Evolutionary conservation across 2,113 vertebrate genomes (phyloP).

Genomic region (Dasypus novemcinctus): DNA sequence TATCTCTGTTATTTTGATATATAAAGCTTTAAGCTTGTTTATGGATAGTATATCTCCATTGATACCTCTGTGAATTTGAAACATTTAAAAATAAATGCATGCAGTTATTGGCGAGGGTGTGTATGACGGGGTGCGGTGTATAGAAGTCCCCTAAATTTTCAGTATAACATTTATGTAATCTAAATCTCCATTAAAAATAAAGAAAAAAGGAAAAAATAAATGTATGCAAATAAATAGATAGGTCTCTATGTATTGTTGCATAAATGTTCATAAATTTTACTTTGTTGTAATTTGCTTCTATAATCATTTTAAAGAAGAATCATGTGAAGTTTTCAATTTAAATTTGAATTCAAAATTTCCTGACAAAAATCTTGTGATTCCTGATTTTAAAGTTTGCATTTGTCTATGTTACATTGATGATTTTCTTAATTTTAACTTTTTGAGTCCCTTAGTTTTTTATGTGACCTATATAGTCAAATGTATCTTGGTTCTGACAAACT

Average conservation of each 20-base stretch:
- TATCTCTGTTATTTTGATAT: neutral
- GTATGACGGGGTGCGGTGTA: too few species aligned
- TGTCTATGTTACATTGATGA: neutral
- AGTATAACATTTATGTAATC: too few species aligned
- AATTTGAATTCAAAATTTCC: neutral
- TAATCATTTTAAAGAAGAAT: neutral
- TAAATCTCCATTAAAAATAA: too few species aligned
- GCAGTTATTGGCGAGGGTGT: too few species aligned
- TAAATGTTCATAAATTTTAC: neutral
- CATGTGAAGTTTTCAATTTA: neutral
- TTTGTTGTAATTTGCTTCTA: neutral
- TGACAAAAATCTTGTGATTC: neutral
- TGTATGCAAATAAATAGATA: too few species aligned
- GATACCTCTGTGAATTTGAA: neutral
- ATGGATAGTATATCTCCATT: neutral
- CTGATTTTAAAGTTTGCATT: neutral
- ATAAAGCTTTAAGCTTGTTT: neutral
- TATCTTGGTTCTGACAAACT: neutral
- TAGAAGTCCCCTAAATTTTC: too few species aligned
- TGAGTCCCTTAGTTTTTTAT: neutral
- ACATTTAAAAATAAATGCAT: neutral
- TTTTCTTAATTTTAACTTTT: neutral
- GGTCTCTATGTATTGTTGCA: neutral
- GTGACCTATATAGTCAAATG: neutral
- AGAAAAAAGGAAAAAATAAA: too few species aligned